Conservation (phyloP, 2,797 vertebrate genomes). For the Dallia pectoralis region DNA sequence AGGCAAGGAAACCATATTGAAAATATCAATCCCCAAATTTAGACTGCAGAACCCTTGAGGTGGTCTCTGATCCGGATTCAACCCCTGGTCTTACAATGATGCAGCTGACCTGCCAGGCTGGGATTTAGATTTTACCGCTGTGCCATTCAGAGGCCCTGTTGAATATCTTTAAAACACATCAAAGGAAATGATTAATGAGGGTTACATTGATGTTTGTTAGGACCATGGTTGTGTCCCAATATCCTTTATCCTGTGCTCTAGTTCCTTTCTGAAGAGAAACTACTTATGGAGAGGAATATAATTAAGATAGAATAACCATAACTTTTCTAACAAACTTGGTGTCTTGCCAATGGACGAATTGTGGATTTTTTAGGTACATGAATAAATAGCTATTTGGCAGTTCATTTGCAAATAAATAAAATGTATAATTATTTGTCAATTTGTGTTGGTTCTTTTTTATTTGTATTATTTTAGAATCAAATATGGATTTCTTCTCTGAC, state of each 20-base stretch:
- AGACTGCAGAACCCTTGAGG: too few relatives aligned
- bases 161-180: neutral
- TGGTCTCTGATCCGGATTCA: too few relatives aligned
- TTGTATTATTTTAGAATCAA: neutral
- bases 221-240: neutral
- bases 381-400: slow-evolving; percentile 42
- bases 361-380: slow-evolving; percentile 23
- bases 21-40: too few relatives aligned
- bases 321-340: neutral
- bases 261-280: neutral
- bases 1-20: too few relatives aligned
- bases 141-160: too few relatives aligned
- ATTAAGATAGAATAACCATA: neutral
- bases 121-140: too few relatives aligned
- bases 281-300: neutral
- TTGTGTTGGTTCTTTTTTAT: neutral
- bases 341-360: slow-evolving; percentile 7
- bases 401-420: slow-evolving; percentile 64
- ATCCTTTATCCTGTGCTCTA: neutral
- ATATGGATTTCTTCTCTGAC: neutral
- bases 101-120: too few relatives aligned
- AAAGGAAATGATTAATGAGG: neutral
- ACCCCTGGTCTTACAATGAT: too few relatives aligned
- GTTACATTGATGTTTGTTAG: neutral
- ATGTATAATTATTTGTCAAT: slow-evolving; percentile 50